Conservation (phyloP, 2,888 invertebrate genomes). For the Julus scanicus region DNA sequence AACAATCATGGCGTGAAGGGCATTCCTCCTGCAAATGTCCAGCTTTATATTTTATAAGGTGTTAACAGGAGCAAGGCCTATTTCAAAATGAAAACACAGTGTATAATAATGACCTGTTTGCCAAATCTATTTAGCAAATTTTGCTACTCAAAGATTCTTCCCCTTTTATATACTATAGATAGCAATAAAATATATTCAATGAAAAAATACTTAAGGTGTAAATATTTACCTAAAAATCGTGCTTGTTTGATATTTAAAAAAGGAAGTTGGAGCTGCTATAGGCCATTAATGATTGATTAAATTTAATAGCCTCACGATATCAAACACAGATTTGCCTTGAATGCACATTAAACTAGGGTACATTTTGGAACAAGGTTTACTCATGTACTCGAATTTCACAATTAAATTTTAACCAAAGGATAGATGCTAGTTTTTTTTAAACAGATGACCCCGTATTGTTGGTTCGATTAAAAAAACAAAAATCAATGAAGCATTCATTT, state of each 20-base stretch:
- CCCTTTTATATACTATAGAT: not conserved
- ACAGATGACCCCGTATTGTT: not conserved
- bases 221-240: not conserved
- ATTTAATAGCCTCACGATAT: not conserved
- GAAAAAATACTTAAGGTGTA: not conserved
- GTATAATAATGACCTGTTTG: slow-evolving; percentile 13
- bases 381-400: not conserved
- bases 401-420: not conserved
- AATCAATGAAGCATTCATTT: slow-evolving; percentile 11
- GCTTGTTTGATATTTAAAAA: not conserved
- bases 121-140: not conserved
- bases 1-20: slow-evolving; percentile 36
- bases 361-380: slow-evolving; percentile 30
- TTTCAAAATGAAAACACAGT: not conserved
- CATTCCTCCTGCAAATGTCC: slow-evolving; percentile 13
- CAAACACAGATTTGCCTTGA: not conserved
- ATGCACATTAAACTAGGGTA: not conserved
- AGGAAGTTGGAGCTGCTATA: not conserved
- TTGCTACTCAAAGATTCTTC: not conserved
- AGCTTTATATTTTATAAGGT: not conserved
- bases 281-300: slow-evolving; percentile 24
- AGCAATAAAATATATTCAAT: not conserved
- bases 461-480: not conserved
- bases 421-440: not conserved
- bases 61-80: slow-evolving; percentile 45